These are phyloP conservation scores for Anguilla rostrata DNA, from an alignment of 2,113 vertebrate species.

Conservation along the genomic window DNA sequence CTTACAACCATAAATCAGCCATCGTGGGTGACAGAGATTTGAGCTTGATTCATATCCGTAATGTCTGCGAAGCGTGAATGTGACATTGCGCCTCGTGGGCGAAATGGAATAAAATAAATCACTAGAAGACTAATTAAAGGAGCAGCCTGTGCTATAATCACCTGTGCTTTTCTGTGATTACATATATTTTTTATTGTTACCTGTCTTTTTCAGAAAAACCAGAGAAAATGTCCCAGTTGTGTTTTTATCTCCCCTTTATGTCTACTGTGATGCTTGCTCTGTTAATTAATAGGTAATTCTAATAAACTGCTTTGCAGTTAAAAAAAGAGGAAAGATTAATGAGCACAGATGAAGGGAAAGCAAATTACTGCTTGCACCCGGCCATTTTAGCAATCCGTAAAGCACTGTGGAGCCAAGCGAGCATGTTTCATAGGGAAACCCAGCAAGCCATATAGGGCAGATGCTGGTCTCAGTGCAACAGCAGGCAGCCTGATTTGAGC, in stretches of 20 bases:
- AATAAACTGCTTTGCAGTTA: conserved; percentile 42
- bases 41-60: conserved; percentile 35
- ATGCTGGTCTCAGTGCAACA: conserved; percentile 38
- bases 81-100: conserved; percentile 18
- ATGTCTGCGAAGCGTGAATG: conserved; percentile 14
- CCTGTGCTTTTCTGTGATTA: conserved; percentile 25
- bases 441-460: conserved; percentile 34
- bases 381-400: conserved; percentile 41
- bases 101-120: conserved; percentile 35
- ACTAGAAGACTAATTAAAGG: conserved; percentile 28
- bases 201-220: conserved; percentile 31
- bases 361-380: conserved; percentile 38
- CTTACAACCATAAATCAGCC: conserved; percentile 27
- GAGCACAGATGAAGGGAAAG: conserved; percentile 38
- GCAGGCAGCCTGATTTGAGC: conserved; percentile 35
- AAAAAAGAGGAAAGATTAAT: conserved; percentile 42
- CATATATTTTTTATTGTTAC: conserved; percentile 33
- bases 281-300: conserved; percentile 48
- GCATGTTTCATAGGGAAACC: conserved; percentile 16
- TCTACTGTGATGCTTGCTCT: conserved; percentile 33
- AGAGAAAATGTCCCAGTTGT: conserved; percentile 35
- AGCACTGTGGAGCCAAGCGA: conserved; percentile 47
- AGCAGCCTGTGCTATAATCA: conserved; percentile 5
- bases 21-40: conserved; percentile 31
- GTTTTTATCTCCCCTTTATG: conserved; percentile 36